These are phyloP conservation scores for Periophthalmodon schlosseri DNA, from an alignment of 2,113 vertebrate genomes.

Conservation along the genomic window DNA sequence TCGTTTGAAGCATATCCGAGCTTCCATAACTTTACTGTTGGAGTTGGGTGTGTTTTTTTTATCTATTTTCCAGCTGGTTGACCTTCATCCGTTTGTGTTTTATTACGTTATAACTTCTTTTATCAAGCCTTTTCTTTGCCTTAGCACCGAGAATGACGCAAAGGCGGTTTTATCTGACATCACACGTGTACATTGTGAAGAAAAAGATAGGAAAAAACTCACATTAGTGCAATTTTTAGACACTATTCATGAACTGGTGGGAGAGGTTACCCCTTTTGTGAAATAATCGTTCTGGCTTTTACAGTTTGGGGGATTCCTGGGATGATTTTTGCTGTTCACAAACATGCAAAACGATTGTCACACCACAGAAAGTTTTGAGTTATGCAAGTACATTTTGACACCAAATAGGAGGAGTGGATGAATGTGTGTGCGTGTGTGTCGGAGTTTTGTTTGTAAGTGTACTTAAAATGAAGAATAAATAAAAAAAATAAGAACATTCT, in stretches of 20 bases:
- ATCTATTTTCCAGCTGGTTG: slow-evolving; percentile 22
- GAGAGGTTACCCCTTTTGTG: slow-evolving; percentile 9
- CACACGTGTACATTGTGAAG: neutral
- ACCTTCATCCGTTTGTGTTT: slow-evolving; percentile 32
- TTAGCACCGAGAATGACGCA: slow-evolving; percentile 45
- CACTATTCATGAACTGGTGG: slow-evolving; percentile 4
- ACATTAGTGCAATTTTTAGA: slow-evolving; percentile 22
- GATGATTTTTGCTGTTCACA: slow-evolving; percentile 22
- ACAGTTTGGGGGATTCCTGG: slow-evolving; percentile 9
- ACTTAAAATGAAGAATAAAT: slow-evolving; percentile 77
- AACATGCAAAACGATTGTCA: slow-evolving; percentile 20
- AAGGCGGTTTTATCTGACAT: slow-evolving; percentile 7
- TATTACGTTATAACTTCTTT: slow-evolving; percentile 11
- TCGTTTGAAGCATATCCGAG: slow-evolving; percentile 56
- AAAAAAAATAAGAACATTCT: slow-evolving; percentile 54
- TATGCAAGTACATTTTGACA: slow-evolving; percentile 69
- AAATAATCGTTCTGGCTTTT: slow-evolving; percentile 10
- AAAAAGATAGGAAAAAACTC: slow-evolving; percentile 9
- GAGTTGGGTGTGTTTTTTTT: slow-evolving; percentile 25
- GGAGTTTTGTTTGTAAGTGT: slow-evolving; percentile 73
- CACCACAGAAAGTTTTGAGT: slow-evolving; percentile 19
- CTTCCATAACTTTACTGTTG: slow-evolving; percentile 50
- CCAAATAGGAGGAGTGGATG: slow-evolving; percentile 57
- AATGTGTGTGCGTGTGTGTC: slow-evolving; percentile 28
- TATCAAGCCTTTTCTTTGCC: slow-evolving; percentile 33